Evolutionary conservation across 2,113 vertebrate genomes (phyloP).

Genomic region (Leucosticte australis): DNA sequence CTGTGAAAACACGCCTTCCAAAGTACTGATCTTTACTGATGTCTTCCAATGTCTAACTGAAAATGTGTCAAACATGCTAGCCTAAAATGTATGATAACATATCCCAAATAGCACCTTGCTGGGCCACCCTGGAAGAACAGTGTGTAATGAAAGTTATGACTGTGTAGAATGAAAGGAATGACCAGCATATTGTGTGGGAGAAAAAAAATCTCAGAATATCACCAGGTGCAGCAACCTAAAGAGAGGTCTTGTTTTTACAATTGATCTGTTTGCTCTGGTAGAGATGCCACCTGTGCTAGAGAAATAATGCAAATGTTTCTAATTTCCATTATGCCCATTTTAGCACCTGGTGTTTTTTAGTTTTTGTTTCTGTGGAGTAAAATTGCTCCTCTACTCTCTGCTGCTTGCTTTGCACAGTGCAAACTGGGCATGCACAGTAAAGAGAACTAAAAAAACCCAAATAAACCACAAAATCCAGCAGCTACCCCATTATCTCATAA

Average conservation of each 20-base stretch:
- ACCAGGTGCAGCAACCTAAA: neutral
- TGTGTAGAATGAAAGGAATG: neutral
- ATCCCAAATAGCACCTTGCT: neutral
- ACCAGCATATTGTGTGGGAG: neutral
- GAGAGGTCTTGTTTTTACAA: neutral
- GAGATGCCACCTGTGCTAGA: neutral
- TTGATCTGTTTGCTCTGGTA: neutral
- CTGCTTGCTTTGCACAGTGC: neutral
- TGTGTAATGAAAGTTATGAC: neutral
- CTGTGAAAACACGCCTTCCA: neutral
- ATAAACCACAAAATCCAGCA: neutral
- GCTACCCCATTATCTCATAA: neutral
- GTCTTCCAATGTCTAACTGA: neutral
- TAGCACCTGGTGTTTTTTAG: neutral
- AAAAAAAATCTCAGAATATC: neutral
- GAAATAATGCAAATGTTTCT: neutral
- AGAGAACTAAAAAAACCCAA: neutral
- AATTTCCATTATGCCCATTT: neutral
- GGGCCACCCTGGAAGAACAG: neutral
- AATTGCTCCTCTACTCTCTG: neutral
- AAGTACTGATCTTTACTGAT: neutral
- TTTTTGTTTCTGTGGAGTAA: neutral
- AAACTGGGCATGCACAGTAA: neutral
- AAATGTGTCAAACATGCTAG: neutral
- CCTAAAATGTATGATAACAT: neutral